phyloP scores from a whole-genome alignment of 2,797 vertebrate genomes.

The Holocentrus rufus region DNA sequence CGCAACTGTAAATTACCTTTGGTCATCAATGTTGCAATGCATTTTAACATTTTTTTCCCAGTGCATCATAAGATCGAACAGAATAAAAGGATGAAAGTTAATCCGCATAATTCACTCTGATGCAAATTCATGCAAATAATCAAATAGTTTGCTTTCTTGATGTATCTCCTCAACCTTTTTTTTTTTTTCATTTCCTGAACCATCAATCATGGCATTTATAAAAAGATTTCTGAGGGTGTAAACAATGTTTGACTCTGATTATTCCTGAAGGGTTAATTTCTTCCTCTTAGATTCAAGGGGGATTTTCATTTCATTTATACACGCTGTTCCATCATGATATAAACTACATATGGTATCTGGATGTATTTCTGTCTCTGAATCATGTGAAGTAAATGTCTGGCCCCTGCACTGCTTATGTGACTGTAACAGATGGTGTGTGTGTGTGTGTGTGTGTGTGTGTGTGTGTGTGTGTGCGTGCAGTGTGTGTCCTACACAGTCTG shows the following conservation, averaged over 20 bases:
- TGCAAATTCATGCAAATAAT: neutral
- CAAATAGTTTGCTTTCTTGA: neutral
- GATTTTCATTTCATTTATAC: neutral
- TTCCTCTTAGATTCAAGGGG: neutral
- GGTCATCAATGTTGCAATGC: too few species aligned
- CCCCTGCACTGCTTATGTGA: slow-evolving; percentile 56
- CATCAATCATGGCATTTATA: neutral
- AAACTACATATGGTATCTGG: slow-evolving; percentile 42
- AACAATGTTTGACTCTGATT: neutral
- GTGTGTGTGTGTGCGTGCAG: slow-evolving; percentile 23
- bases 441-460: slow-evolving; percentile 17
- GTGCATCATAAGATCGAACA: neutral
- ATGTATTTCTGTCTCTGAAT: slow-evolving; percentile 59
- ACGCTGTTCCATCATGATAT: slow-evolving; percentile 19
- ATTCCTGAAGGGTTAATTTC: neutral
- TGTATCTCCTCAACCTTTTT: neutral
- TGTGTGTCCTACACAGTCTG: slow-evolving; percentile 57
- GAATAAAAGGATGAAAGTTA: neutral
- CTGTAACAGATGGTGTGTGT: slow-evolving; percentile 67
- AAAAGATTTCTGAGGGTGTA: neutral
- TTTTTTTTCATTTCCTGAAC: neutral
- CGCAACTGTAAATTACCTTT: too few species aligned
- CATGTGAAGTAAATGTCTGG: slow-evolving; percentile 63
- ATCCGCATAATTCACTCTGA: neutral
- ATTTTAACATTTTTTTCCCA: neutral